A percentile compares a stretch with the other conserved stretches of the same genome.
These are phyloP conservation scores for Nebria brevicollis DNA, from an alignment of 2,888 invertebrate species.

Conservation along the genomic window DNA sequence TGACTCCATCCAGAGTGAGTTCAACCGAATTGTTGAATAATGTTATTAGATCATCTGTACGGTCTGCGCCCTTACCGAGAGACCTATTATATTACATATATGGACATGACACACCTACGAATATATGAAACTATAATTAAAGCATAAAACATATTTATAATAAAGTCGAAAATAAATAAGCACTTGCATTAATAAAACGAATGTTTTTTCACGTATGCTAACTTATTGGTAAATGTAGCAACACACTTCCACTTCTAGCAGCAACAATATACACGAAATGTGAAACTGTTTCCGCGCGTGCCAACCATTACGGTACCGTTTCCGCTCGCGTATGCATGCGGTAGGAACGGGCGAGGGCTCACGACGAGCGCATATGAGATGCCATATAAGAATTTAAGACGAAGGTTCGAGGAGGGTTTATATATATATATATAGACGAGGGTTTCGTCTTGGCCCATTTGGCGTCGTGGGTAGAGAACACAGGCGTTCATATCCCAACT, in stretches of 20 bases:
- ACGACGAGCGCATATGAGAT: neutral
- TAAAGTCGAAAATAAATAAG: neutral
- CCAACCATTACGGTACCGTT: slow-evolving; percentile 17
- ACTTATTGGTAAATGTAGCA: neutral
- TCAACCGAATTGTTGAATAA: slow-evolving; percentile 31
- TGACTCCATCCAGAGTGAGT: slow-evolving; percentile 38
- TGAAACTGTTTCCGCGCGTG: slow-evolving; percentile 18
- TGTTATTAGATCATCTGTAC: neutral
- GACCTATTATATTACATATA: neutral
- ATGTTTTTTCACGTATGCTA: neutral
- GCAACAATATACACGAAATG: neutral
- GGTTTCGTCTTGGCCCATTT: neutral
- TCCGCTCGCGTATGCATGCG: slow-evolving; percentile 18
- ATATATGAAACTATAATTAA: neutral
- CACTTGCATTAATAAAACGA: neutral
- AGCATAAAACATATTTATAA: neutral
- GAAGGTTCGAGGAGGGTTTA: neutral
- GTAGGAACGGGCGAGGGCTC: neutral
- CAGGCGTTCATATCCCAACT: slow-evolving; percentile 17
- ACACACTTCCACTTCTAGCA: neutral
- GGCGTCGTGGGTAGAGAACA: neutral
- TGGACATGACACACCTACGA: neutral
- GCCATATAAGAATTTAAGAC: slow-evolving; percentile 39
- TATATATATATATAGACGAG: no score
- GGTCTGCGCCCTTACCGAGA: no score